Evolutionary conservation across 2,888 invertebrate species (phyloP).

Genomic region (Malthinus seriepunctatus): DNA sequence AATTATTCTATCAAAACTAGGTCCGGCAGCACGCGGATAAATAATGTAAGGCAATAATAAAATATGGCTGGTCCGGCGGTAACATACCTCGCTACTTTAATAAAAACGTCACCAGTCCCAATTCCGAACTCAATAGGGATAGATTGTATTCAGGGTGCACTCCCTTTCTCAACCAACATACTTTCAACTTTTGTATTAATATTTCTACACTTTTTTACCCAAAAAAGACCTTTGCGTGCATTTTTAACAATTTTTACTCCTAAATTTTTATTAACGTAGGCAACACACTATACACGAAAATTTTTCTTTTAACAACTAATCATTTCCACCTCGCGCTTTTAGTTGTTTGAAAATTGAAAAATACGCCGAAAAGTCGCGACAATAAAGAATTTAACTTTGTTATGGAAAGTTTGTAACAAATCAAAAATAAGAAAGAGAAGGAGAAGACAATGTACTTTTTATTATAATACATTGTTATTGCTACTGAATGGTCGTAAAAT

Average conservation of each 20-base stretch:
- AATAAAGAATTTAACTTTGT: conserved; percentile 19
- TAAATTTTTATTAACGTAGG: no score
- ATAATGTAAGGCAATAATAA: conserved; percentile 54
- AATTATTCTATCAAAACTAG: conserved; percentile 39
- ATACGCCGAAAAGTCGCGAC: conserved; percentile 22
- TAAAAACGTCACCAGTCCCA: conserved; percentile 47
- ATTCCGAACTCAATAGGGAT: conserved; percentile 36
- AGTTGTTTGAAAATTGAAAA: conserved; percentile 3
- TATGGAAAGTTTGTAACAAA: conserved; percentile 14
- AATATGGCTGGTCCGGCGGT: conserved; percentile 43
- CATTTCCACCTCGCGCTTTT: no score
- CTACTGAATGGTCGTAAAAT: conserved; percentile 44
- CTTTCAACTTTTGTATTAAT: conserved; percentile 29
- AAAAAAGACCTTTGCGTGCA: no score
- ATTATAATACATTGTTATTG: conserved; percentile 39
- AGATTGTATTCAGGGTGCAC: conserved; percentile 25
- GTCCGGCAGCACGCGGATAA: conserved; percentile 45
- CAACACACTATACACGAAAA: no score
- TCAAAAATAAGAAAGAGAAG: conserved; percentile 5
- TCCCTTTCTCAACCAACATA: conserved; percentile 13
- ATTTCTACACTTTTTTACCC: conserved; percentile 15
- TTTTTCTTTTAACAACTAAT: no score
- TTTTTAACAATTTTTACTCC: no score
- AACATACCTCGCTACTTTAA: conserved; percentile 49
- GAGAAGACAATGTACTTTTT: no score